These are phyloP conservation scores for Dascyllus trimaculatus DNA, from an alignment of 2,113 vertebrate species.

Conservation along the genomic window DNA sequence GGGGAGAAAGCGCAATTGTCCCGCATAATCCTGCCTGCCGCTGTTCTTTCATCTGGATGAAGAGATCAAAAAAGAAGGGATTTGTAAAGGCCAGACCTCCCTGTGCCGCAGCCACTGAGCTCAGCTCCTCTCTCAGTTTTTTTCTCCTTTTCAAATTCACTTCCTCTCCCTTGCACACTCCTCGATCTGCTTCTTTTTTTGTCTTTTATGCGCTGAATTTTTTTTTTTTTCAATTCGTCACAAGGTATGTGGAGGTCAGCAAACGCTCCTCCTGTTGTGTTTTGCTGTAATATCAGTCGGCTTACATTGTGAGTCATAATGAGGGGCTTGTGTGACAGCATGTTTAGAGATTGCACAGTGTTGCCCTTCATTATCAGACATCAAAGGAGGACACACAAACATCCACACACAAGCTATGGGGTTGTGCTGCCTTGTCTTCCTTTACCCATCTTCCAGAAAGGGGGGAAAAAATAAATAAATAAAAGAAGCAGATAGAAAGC, in stretches of 20 bases:
- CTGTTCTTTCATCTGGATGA: slow-evolving; percentile 93
- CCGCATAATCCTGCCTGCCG: slow-evolving; percentile 88
- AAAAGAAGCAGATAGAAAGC: slow-evolving; percentile 53
- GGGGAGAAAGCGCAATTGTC: slow-evolving; percentile 90
- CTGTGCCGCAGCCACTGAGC: slow-evolving; percentile 58
- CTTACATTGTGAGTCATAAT: slow-evolving; percentile 18
- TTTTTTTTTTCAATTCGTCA: slow-evolving; percentile 34
- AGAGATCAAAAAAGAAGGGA: slow-evolving; percentile 90
- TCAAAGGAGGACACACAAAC: slow-evolving; percentile 61
- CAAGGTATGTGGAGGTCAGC: slow-evolving; percentile 42
- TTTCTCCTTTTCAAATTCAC: slow-evolving; percentile 60
- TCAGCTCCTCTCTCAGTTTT: slow-evolving; percentile 48
- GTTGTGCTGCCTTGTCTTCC: slow-evolving; percentile 47
- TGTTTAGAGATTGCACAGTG: slow-evolving; percentile 55
- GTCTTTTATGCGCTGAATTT: slow-evolving; percentile 25
- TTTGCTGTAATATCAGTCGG: slow-evolving; percentile 17
- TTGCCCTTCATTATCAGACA: slow-evolving; percentile 64
- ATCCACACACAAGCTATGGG: slow-evolving; percentile 48
- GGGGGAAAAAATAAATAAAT: slow-evolving; percentile 16
- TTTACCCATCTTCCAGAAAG: slow-evolving; percentile 57
- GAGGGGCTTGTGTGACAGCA: slow-evolving; percentile 48
- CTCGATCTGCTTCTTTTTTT: slow-evolving; percentile 15
- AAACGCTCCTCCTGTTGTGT: slow-evolving; percentile 13
- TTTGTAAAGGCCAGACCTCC: slow-evolving; percentile 83
- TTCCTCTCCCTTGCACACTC: slow-evolving; percentile 44